Percentiles rank a stretch among this genome's conserved stretches.
Conservation (phyloP, 2,888 invertebrate genomes). For the Petrolisthes manimaculis region DNA sequence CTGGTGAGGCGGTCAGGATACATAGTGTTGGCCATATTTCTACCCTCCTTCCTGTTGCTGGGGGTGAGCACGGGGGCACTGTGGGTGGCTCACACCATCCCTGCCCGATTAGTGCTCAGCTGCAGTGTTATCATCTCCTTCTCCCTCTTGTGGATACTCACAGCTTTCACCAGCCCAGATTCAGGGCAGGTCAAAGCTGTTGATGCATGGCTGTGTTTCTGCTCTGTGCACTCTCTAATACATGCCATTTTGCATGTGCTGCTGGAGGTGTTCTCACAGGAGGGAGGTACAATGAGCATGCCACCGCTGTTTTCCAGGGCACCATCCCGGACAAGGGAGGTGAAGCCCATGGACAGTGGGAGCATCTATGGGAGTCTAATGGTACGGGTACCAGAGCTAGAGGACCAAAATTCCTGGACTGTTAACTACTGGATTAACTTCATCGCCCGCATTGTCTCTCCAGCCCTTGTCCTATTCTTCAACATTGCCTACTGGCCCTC, state of each 20-base stretch:
- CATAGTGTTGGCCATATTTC: constrained; percentile 45
- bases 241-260: constrained; percentile 55
- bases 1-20: constrained; percentile 42
- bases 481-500: constrained; percentile 62
- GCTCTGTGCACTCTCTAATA: constrained; percentile 50
- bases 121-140: constrained; percentile 38
- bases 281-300: background rate
- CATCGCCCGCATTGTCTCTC: constrained; percentile 60
- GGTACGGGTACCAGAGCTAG: constrained; percentile 26
- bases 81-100: constrained; percentile 50
- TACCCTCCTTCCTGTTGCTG: constrained; percentile 58
- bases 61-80: constrained; percentile 48
- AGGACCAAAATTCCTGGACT: constrained; percentile 52
- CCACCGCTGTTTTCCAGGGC: constrained; percentile 40
- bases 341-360: constrained; percentile 58
- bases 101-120: constrained; percentile 48
- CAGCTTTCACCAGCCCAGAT: constrained; percentile 42
- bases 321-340: constrained; percentile 53
- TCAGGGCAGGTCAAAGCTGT: constrained; percentile 49
- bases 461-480: constrained; percentile 52
- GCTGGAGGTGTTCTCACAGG: constrained; percentile 35
- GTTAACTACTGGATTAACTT: constrained; percentile 62
- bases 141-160: constrained; percentile 52
- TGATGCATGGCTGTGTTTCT: constrained; percentile 64
- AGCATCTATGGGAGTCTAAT: constrained; percentile 57